Evolutionary conservation across 2,113 vertebrate genomes (phyloP).

Genomic region (Scortum barcoo): DNA sequence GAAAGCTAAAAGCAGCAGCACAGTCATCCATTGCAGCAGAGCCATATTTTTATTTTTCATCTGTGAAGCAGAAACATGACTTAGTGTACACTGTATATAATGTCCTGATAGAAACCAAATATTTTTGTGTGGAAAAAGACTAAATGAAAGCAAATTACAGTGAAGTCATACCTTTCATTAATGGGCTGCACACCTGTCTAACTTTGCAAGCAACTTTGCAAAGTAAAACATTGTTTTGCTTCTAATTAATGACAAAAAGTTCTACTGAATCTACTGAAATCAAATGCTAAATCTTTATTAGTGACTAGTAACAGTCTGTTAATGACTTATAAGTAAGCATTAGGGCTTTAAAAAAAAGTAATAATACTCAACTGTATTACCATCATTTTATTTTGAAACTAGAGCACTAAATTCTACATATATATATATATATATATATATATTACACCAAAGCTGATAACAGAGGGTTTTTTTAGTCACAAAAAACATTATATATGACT

Average conservation of each 20-base stretch:
- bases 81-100: background rate
- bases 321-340: background rate
- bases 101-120: background rate
- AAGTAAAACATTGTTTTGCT: too few species aligned
- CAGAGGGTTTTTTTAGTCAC: background rate
- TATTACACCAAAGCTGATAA: background rate
- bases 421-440: background rate
- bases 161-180: background rate
- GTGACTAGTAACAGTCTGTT: background rate
- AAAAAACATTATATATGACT: too few species aligned
- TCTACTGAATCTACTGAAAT: background rate
- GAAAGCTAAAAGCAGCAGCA: constrained; percentile 66
- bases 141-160: background rate
- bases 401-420: background rate
- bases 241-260: background rate
- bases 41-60: constrained; percentile 57
- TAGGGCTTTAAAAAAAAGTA: background rate
- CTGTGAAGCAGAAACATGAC: constrained; percentile 49
- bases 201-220: too few species aligned
- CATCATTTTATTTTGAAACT: background rate
- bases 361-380: background rate
- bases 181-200: background rate
- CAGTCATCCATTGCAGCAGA: constrained; percentile 3
- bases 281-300: background rate
- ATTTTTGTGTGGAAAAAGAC: background rate